Conservation (phyloP, 2,888 invertebrate species). For the Bruchidius siliquastri region DNA sequence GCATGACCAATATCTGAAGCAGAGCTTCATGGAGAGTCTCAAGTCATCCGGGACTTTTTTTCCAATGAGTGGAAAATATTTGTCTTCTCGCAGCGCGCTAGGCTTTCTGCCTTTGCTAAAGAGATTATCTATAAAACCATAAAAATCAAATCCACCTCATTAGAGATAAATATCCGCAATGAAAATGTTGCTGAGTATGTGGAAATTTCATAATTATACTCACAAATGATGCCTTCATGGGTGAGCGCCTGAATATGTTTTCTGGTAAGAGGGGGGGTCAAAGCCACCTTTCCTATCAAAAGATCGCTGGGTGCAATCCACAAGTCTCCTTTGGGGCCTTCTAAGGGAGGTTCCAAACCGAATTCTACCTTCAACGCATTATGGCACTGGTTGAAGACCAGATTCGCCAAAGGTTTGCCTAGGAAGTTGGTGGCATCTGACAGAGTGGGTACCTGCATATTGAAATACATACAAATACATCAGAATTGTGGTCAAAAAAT, state of each 20-base stretch:
- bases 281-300: slow-evolving; percentile 42
- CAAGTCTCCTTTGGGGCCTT: slow-evolving; percentile 41
- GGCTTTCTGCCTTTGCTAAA: too few relatives aligned
- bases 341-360: slow-evolving; percentile 36
- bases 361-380: slow-evolving; percentile 35
- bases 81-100: too few relatives aligned
- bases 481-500: too few relatives aligned
- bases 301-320: slow-evolving; percentile 49
- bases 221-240: slow-evolving; percentile 45
- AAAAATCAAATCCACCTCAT: too few relatives aligned
- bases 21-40: too few relatives aligned
- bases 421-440: slow-evolving; percentile 38
- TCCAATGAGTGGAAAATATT: too few relatives aligned
- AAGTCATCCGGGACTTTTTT: too few relatives aligned
- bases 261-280: slow-evolving; percentile 43
- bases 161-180: too few relatives aligned
- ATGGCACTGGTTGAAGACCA: slow-evolving; percentile 38
- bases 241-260: slow-evolving; percentile 45
- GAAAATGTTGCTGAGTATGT: not conserved
- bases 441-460: slow-evolving; percentile 37
- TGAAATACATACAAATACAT: too few relatives aligned
- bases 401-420: slow-evolving; percentile 38
- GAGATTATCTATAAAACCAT: too few relatives aligned
- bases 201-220: slow-evolving; percentile 7
- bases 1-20: too few relatives aligned